These are phyloP conservation scores for Sebastes variabilis DNA, from an alignment of 2,797 vertebrate species.

Conservation along the genomic window DNA sequence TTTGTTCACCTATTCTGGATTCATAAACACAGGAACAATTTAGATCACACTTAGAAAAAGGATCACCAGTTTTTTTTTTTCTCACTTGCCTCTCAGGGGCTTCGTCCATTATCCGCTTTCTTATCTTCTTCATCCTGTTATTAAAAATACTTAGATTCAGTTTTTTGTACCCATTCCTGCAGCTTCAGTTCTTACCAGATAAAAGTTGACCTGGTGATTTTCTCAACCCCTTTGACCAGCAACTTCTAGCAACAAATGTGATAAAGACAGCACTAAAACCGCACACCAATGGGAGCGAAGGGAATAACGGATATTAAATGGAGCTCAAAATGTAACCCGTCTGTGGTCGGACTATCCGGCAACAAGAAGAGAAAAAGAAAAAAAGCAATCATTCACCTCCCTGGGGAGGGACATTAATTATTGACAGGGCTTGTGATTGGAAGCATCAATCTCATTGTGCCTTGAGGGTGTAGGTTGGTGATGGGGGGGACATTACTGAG, in stretches of 20 bases:
- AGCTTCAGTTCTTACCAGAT: too few relatives aligned
- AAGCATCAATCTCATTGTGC: slow-evolving; percentile 27
- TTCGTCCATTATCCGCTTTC: background rate
- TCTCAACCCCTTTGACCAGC: background rate
- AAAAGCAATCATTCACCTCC: background rate
- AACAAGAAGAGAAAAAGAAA: background rate
- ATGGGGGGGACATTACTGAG: background rate
- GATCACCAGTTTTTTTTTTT: too few relatives aligned
- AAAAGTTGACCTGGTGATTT: background rate
- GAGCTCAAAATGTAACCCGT: background rate
- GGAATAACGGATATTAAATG: background rate
- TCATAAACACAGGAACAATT: too few relatives aligned
- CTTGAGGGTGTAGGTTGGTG: background rate
- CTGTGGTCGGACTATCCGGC: background rate
- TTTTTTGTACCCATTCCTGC: too few relatives aligned
- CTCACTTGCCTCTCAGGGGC: too few relatives aligned
- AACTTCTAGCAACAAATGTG: background rate
- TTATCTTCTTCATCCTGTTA: background rate
- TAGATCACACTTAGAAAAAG: too few relatives aligned
- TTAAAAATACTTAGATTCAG: background rate
- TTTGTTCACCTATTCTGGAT: too few relatives aligned
- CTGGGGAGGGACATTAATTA: slow-evolving; percentile 29
- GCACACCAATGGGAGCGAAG: background rate
- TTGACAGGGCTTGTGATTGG: slow-evolving; percentile 36
- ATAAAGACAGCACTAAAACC: background rate